These are phyloP conservation scores for Onychostoma macrolepis DNA, from an alignment of 2,113 vertebrate species.

Conservation along the genomic window DNA sequence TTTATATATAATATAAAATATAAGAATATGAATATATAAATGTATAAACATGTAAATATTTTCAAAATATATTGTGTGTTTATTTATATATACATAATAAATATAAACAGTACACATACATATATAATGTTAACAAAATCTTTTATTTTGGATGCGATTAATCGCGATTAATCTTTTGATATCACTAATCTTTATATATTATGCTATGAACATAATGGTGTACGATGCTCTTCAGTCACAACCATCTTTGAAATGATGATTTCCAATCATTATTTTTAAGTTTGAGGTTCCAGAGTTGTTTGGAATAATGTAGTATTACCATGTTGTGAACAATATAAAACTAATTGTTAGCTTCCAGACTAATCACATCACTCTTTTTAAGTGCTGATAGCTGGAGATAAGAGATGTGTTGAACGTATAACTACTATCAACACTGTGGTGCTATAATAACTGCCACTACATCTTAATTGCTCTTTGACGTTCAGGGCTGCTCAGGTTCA, in stretches of 20 bases:
- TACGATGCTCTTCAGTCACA: not conserved
- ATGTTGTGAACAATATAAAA: not conserved
- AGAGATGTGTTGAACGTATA: not conserved
- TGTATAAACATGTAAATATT: too few species aligned
- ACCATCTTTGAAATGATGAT: not conserved
- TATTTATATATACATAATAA: too few species aligned
- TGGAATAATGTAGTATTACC: not conserved
- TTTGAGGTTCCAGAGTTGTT: not conserved
- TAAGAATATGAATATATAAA: too few species aligned
- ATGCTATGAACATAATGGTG: not conserved
- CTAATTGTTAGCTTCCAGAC: not conserved
- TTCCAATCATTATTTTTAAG: not conserved
- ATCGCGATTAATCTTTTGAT: too few species aligned
- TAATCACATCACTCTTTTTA: not conserved
- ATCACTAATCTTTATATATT: not conserved
- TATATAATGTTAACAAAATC: too few species aligned
- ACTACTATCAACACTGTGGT: not conserved
- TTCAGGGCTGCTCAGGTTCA: slow-evolving; percentile 18
- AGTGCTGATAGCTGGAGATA: slow-evolving; percentile 11
- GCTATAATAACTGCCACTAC: not conserved
- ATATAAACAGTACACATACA: too few species aligned
- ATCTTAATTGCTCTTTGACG: not conserved
- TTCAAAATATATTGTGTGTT: too few species aligned
- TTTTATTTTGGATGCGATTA: too few species aligned
- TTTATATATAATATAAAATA: too few species aligned